Base-by-base conservation (phyloP, 2,113 vertebrate genomes). In the Tetraodon nigroviridis region DNA sequence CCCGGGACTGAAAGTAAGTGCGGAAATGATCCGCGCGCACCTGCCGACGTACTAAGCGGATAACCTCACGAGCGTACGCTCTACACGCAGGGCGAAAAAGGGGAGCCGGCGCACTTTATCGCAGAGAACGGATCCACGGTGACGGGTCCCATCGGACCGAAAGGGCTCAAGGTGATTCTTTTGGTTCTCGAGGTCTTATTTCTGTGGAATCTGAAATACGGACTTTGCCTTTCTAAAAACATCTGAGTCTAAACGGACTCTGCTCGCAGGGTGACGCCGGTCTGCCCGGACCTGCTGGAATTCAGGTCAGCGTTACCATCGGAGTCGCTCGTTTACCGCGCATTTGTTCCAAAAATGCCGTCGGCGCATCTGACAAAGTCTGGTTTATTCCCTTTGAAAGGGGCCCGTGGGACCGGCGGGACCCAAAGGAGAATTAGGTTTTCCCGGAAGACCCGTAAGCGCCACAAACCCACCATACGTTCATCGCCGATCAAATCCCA, bases 381-480 rank as follows among this genome's bases (percentile, higher is more conserved):
- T 14, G n/a, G 7, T 48, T 8, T 48, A 7, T 54, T 47, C 29
- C 14, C 87, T 86, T 69, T 24, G n/a, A 47, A 78, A 99, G 96
- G 96, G 96, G 5, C 93, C 93, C n/a, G 55, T 77, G n/a, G 95
- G 96, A 90, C 92, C 89, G 37, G 11, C 40, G 4, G 95, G 96
- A 88, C 87, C 86, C 7, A 98, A 95, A 88, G 96, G 96, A 84
- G 95, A 95, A 56, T 92, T 94, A 55, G 96, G 96, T 50, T 86
- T 97, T 45, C 95, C 96, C 0, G 96, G 96, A 74, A 86, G 94
- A 58, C 90, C 93, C 40, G 96, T 99, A 92, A 86, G 94, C 88
- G 87, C 59, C 37, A 6, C 32, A 2, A 14, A 27, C 53, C 66
- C 52, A 22, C 7, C n/a, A 32, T n/a, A 57, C n/a, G 53, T 48